phyloP scores from a whole-genome alignment of 2,113 vertebrate genomes.

The Anguilla rostrata region DNA sequence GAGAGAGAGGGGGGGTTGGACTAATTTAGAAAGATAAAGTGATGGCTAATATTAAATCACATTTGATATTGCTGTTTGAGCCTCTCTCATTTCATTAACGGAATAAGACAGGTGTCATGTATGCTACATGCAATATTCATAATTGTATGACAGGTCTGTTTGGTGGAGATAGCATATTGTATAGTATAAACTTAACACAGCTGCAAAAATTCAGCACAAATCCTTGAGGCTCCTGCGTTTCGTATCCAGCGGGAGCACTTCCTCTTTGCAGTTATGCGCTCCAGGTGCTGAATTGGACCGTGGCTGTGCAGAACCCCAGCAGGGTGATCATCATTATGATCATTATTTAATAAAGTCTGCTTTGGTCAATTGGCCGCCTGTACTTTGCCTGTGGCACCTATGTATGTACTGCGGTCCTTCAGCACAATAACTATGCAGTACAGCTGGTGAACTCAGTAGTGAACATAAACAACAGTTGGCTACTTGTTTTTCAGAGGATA shows the following conservation, averaged over 20 bases:
- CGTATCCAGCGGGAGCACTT: not conserved
- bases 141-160: not conserved
- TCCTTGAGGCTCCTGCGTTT: not conserved
- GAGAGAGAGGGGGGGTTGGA: not conserved
- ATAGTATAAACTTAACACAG: not conserved
- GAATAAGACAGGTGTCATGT: not conserved
- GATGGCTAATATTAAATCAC: not conserved
- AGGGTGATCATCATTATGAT: too few species aligned
- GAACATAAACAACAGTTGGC: not conserved
- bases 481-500: not conserved
- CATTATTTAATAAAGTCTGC: too few species aligned
- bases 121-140: not conserved
- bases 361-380: too few species aligned
- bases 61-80: not conserved
- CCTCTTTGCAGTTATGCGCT: not conserved
- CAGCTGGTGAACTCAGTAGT: not conserved
- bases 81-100: not conserved
- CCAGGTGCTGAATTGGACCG: too few species aligned
- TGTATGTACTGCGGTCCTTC: not conserved
- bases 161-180: not conserved
- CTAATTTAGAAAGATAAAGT: not conserved
- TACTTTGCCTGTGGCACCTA: not conserved
- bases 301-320: too few species aligned
- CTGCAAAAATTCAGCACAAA: not conserved
- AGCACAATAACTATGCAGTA: not conserved